These are phyloP conservation scores for Ypsolopha sequella DNA, from an alignment of 2,888 invertebrate genomes.

Conservation along the genomic window DNA sequence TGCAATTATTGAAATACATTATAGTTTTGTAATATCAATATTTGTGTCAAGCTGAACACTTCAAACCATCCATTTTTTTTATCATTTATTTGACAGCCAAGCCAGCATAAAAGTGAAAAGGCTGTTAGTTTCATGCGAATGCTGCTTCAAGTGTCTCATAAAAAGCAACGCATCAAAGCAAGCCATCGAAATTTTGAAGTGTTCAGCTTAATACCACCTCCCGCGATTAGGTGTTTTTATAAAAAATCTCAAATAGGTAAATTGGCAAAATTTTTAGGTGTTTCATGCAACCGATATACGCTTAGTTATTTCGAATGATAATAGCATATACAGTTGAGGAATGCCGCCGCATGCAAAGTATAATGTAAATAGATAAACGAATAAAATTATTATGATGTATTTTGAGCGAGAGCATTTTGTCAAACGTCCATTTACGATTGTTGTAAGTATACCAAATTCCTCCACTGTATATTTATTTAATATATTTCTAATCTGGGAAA, in stretches of 20 bases:
- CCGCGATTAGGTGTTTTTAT: too few relatives aligned
- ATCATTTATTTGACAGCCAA: background rate
- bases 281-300: conserved; percentile 19
- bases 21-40: background rate
- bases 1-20: background rate
- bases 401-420: conserved; percentile 20
- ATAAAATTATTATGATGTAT: conserved; percentile 7
- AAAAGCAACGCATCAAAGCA: too few relatives aligned
- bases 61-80: background rate
- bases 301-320: conserved; percentile 33
- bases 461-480: conserved; percentile 61
- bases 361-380: conserved; percentile 1
- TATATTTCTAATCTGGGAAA: conserved; percentile 32
- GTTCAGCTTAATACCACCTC: too few relatives aligned
- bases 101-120: too few relatives aligned
- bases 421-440: conserved; percentile 54
- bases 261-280: too few relatives aligned
- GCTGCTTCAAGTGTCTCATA: too few relatives aligned
- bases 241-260: too few relatives aligned
- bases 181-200: too few relatives aligned
- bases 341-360: conserved; percentile 16
- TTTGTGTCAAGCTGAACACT: background rate
- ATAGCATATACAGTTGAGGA: conserved; percentile 47
- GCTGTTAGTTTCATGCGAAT: too few relatives aligned
- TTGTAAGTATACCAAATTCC: conserved; percentile 47